These are phyloP conservation scores for Drosophila neonasuta DNA, from an alignment of 2,888 invertebrate genomes.

Conservation along the genomic window DNA sequence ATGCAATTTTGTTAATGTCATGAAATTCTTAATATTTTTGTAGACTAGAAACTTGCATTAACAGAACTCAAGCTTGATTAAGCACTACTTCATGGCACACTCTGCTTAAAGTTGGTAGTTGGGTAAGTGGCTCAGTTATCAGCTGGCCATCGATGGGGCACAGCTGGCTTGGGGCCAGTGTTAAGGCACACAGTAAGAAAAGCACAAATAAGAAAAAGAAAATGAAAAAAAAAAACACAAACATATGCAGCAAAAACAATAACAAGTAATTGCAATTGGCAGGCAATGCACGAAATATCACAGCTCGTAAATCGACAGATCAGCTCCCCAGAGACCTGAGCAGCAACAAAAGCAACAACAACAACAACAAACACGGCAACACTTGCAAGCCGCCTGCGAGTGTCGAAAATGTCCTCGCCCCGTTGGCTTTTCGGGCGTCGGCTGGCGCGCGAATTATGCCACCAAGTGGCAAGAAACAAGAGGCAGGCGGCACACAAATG, in stretches of 20 bases:
- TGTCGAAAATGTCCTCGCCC: constrained; percentile 43
- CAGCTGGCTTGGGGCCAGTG: constrained; percentile 40
- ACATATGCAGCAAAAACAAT: constrained; percentile 14
- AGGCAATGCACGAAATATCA: constrained; percentile 66
- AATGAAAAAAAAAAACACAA: constrained; percentile 12
- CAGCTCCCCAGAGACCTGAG: constrained; percentile 21
- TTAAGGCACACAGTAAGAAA: background rate
- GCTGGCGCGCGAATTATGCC: constrained; percentile 70
- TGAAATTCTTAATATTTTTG: background rate
- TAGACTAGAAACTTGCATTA: background rate
- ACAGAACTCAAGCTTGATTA: background rate
- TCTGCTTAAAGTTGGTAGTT: constrained; percentile 27
- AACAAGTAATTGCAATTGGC: constrained; percentile 53
- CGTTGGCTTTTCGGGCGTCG: constrained; percentile 58
- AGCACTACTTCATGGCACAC: constrained; percentile 9
- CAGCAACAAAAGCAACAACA: background rate
- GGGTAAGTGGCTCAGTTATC: constrained; percentile 49
- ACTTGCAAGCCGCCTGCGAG: constrained; percentile 19
- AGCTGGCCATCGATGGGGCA: constrained; percentile 56
- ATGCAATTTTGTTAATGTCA: too few relatives aligned
- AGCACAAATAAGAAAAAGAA: background rate
- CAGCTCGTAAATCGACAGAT: constrained; percentile 70
- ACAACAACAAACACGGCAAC: constrained; percentile 10
- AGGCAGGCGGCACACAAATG: constrained; percentile 42
- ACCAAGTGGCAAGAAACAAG: constrained; percentile 44